Evolutionary conservation across 1,140 invertebrate genomes (phyloP), one percentile per base, ranked within the genome.

Genomic region (Orchesella cincta): DNA sequence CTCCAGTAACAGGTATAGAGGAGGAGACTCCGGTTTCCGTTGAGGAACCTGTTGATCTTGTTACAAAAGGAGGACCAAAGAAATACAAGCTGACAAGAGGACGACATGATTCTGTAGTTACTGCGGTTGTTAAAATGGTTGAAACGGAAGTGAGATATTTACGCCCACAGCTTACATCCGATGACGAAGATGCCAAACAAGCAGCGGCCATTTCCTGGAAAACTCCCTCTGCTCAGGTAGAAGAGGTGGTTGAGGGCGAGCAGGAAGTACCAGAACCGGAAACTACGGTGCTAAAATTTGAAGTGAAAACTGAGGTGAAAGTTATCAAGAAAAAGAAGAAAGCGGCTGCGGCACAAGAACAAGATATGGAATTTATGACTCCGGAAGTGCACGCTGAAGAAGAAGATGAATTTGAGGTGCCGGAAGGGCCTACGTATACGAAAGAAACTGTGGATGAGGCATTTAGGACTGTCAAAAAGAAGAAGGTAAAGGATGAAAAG

Each of bases 151-250:
- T 57, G 3, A n/a, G 5, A 23, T 57, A 18, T 57, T 5, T 14
- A 18, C 12, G 54, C n/a, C 54, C 39, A 18, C 5, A 5, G 5
- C 5, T 46, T 5, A 46, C 39, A 46, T 18, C 39, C 5, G 39
- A 46, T 46, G 31, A 46, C 77, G 20, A 74, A 73, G 31, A 67
- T 34, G 77, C 77, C 18, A 71, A 75, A 64, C 80, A 84, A 8
- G 85, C 84, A 78, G 82, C 84, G 46, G 64, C 71, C 29, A 64
- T 76, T 12, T 67, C 20, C 1, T 52, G 74, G 31, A 79, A 81
- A 28, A 80, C 76, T 12, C n/a, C n/a, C n/a, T 5, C 23, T 23
- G n/a, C 23, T 12, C n/a, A 64, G 5, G 57, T 12, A 23, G 57
- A 64, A 23, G n/a, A 64, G 23, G 46, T 14, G n/a, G 57, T 64